A percentile compares a stretch with the other conserved stretches of the same genome.
These are phyloP conservation scores for Leptinotarsa undecemlineata DNA, from an alignment of 1,140 invertebrate genomes.

Conservation along the genomic window DNA sequence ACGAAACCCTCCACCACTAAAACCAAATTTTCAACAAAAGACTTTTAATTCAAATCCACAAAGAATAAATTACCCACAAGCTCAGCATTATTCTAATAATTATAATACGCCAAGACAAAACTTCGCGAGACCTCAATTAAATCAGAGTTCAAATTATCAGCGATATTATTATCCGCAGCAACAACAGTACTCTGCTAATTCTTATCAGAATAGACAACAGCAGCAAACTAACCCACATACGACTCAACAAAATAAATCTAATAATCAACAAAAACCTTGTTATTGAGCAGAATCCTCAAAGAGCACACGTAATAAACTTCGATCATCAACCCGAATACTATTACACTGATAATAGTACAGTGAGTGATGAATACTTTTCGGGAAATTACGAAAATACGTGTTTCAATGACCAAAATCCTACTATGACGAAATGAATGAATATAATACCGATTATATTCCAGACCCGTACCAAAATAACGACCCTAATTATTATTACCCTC, in stretches of 20 bases:
- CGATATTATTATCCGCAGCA: too few relatives aligned
- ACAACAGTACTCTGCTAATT: too few relatives aligned
- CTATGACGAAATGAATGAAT: too few relatives aligned
- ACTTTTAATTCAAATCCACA: background rate
- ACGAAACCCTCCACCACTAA: background rate
- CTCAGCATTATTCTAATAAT: background rate
- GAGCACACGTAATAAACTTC: background rate
- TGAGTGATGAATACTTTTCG: too few relatives aligned
- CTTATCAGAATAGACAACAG: too few relatives aligned
- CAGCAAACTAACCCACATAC: too few relatives aligned
- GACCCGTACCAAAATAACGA: background rate
- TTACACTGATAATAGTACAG: background rate
- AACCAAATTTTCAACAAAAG: background rate
- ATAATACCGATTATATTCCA: too few relatives aligned
- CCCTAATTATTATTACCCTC: background rate
- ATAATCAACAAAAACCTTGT: background rate
- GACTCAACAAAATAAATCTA: too few relatives aligned
- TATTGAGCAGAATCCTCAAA: background rate
- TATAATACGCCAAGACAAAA: background rate
- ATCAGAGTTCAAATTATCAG: background rate
- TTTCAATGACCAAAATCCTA: too few relatives aligned
- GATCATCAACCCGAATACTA: background rate
- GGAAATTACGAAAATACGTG: too few relatives aligned
- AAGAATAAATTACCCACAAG: background rate
- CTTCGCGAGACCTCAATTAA: background rate